These are phyloP conservation scores for Sinocyclocheilus rhinocerous DNA, from an alignment of 2,113 vertebrate species.

Conservation along the genomic window DNA sequence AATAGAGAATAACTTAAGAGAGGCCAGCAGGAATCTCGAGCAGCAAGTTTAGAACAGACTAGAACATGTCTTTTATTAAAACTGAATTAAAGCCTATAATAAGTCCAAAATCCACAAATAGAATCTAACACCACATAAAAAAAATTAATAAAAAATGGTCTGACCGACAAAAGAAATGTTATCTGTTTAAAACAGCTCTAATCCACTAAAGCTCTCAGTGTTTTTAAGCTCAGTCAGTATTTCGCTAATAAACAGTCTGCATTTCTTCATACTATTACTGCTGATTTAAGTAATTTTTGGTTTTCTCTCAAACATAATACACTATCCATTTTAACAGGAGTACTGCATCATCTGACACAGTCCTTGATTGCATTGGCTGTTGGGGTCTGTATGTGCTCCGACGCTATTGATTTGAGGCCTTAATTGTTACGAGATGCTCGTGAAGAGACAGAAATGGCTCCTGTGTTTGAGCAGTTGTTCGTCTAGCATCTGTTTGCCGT, in stretches of 20 bases:
- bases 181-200: neutral
- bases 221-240: neutral
- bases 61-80: neutral
- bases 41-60: neutral
- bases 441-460: constrained; percentile 63
- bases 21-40: neutral
- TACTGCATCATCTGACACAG: constrained; percentile 52
- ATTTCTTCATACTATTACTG: neutral
- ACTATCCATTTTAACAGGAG: constrained; percentile 16
- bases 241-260: neutral
- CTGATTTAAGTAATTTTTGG: constrained; percentile 6
- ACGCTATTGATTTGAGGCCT: constrained; percentile 50
- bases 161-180: neutral
- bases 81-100: neutral
- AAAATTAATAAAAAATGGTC: neutral
- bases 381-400: constrained; percentile 53
- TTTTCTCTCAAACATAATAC: neutral
- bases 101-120: neutral
- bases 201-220: neutral
- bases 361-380: constrained; percentile 69
- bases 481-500: constrained; percentile 73
- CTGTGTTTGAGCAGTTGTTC: constrained; percentile 71
- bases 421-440: constrained; percentile 70
- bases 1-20: neutral
- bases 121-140: too few species aligned